Percentiles rank a stretch among this genome's conserved stretches.
These are phyloP conservation scores for Paragorgia papillata DNA, from an alignment of 92 coral and sea anemone species.

Conservation along the genomic window DNA sequence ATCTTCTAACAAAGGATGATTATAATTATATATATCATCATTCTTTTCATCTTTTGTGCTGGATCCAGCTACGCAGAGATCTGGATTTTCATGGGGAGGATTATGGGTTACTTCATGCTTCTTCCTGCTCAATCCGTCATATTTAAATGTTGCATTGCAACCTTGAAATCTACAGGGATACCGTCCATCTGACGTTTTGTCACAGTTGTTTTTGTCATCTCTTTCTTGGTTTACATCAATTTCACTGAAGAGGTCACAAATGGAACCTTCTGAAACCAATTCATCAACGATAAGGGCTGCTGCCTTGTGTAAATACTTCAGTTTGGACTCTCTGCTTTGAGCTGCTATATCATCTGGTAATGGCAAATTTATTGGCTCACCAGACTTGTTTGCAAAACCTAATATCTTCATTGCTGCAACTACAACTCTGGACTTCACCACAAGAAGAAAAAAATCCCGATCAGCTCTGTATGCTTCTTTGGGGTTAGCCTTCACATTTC, in stretches of 20 bases:
- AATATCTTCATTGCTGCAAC: slow-evolving; percentile 54
- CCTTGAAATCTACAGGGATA: no score
- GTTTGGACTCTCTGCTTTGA: slow-evolving; percentile 41
- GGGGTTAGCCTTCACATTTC: slow-evolving; percentile 62
- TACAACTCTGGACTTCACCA: slow-evolving; percentile 54
- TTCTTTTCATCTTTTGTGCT: no score
- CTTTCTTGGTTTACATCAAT: slow-evolving; percentile 24
- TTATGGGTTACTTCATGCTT: no score
- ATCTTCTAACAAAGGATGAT: no score
- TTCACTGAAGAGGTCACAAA: slow-evolving; percentile 20
- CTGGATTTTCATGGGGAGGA: no score
- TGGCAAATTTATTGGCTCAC: slow-evolving; percentile 42
- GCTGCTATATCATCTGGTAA: slow-evolving; percentile 41
- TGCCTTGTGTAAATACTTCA: slow-evolving; percentile 52
- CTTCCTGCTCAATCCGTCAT: no score
- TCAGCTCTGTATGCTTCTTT: slow-evolving; percentile 53
- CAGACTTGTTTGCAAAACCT: slow-evolving; percentile 45
- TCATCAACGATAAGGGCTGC: slow-evolving; percentile 60
- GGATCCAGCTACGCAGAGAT: no score
- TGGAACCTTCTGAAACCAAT: slow-evolving; percentile 9
- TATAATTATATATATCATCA: no score
- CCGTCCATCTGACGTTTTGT: no score
- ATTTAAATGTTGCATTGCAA: no score
- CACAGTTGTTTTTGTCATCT: slow-evolving; percentile 3
- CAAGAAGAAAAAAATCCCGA: slow-evolving; percentile 59